Evolutionary conservation across 2,113 vertebrate genomes (phyloP), one percentile per base, ranked within the genome.

Genomic region (Indri indri): DNA sequence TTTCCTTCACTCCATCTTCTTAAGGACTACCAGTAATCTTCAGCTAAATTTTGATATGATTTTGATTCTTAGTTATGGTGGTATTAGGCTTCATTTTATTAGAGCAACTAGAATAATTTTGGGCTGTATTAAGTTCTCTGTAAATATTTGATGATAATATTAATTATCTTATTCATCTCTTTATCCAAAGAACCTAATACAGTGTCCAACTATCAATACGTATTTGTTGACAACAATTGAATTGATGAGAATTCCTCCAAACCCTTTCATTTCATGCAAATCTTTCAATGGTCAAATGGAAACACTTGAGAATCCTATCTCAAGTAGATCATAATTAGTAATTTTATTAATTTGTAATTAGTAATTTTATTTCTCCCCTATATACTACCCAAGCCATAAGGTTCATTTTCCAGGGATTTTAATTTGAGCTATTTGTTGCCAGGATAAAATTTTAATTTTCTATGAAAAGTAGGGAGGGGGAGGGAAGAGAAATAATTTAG

Each of bases 171-270:
- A 77, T 91, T 52, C 70, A 80, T 97, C 63, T 86, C 1, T 84
- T 90, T 73, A 94, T 71, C 47, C 52, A 91, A 5, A 97, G 63
- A 84, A 89, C 6, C 45, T 65, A 89, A 87, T 68, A 61, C 27
- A 91, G 17, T 47, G 73, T 61, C 61, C 42, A 63, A 71, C 42
- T 92, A 81, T 63, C 52, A 52, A 82, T 89, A 90, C 74, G 12
- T 84, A 96, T 94, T 73, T 96, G n/a, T 85, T 94, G 42, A 88
- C 61, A 94, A 92, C 59, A 96, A 95, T 34, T 82, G 59, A 94
- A 92, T 34, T 88, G 81, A 96, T 61, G 90, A 70, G 45, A 73
- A 85, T 92, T 96, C 30, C 52, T 52, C 70, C 92, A 95, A 91
- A 59, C 32, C 6, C 84, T 83, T 32, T 79, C n/a, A 91, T 82